Evolutionary conservation across 2,888 invertebrate genomes (phyloP), one percentile per base, ranked within the genome.

Genomic region (Ypsolopha sequella): DNA sequence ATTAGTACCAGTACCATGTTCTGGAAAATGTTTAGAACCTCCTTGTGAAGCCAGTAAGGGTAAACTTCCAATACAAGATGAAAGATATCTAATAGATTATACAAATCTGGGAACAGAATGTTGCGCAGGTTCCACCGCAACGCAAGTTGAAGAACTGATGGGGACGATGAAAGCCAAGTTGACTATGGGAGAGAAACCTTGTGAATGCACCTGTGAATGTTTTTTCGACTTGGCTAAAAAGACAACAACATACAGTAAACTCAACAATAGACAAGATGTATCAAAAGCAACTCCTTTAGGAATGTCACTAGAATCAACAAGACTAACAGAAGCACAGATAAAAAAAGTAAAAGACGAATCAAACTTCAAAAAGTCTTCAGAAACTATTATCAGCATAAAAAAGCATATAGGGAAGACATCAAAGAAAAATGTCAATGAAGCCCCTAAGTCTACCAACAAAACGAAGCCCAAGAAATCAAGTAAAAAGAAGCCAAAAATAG

Each of bases 131-230:
- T 55, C 59, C n/a, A 57, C 71, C 49, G 67, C 68, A 6, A 41
- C 36, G 13, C 7, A 46, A 54, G 58, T 77, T 10, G 76, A 80
- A 54, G 55, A 77, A 52, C 62, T 79, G 0, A 53, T 68, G 6
- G 74, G 76, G 8, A 73, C 61, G 36, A 58, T 79, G 41, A 62
- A 57, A 54, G 72, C 75, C 4, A 68, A 70, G 51, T 24, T 24
- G 24, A 24, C 24, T 24, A 24, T 33, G 11, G 13, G 66, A 6
- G 55, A 63, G 9, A 66, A 74, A 47, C 71, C 76, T 13, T 86
- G 86, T 60, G 79, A 62, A 57, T 86, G 86, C 58, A 63, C 76
- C 47, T 86, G 86, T 53, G 76, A 81, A 55, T 86, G 86, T 58
- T 64, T 60, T 39, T 82, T 84, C 64, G 77, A 73, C 13, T 80